Evolutionary conservation across 1,140 invertebrate species (phyloP).

Genomic region (Cherax quadricarinatus): DNA sequence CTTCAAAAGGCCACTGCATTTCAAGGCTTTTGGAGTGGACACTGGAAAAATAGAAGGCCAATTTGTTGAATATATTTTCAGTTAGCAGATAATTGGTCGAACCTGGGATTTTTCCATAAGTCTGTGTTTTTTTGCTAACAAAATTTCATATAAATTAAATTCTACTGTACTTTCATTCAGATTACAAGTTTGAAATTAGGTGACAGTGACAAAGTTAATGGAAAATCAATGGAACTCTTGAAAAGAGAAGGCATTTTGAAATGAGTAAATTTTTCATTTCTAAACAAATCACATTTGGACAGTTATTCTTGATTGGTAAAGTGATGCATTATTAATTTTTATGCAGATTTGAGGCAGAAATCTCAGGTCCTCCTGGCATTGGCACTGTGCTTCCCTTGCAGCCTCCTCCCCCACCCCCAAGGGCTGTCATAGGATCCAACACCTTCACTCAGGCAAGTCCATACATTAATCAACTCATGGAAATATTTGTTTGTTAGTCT

Average conservation of each 20-base stretch:
- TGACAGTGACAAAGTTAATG: too few species aligned
- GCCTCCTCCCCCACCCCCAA: conserved; percentile 40
- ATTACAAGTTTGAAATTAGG: too few species aligned
- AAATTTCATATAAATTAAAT: too few species aligned
- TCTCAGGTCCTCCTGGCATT: conserved; percentile 51
- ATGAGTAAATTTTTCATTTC: too few species aligned
- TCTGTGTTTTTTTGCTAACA: too few species aligned
- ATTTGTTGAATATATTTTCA: too few species aligned
- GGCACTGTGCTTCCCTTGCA: conserved; percentile 7
- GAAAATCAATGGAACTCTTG: not conserved
- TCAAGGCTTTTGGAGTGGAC: too few species aligned
- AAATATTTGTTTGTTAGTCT: not conserved
- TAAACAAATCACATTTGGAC: not conserved
- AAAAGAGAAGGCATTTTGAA: not conserved
- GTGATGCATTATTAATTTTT: not conserved
- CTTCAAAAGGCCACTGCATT: too few species aligned
- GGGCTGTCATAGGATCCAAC: conserved; percentile 47
- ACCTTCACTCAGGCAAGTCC: conserved; percentile 45
- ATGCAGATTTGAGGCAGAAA: conserved; percentile 58
- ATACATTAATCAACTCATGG: not conserved
- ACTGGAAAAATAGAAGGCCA: too few species aligned
- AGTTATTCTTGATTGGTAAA: not conserved
- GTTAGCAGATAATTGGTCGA: too few species aligned
- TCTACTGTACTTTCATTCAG: too few species aligned
- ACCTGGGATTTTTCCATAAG: too few species aligned